A percentile compares a stretch with the other conserved stretches of the same genome.
Evolutionary conservation across 2,888 invertebrate species (phyloP).

Genomic region (Lasioglossum morio): DNA sequence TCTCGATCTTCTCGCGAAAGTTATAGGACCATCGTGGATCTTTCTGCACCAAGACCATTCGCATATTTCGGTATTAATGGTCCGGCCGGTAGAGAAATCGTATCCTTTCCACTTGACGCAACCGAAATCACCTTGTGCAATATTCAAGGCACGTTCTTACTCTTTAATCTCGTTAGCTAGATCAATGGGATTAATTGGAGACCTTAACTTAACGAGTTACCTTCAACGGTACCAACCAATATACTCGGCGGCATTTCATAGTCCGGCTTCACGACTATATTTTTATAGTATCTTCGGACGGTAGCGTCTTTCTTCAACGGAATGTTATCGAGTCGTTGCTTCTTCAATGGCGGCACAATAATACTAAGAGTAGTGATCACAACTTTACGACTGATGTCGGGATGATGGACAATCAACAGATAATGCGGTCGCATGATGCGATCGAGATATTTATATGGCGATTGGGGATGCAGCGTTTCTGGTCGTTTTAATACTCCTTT

Average conservation of each 20-base stretch:
- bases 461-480: constrained; percentile 87
- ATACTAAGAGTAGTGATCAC: constrained; percentile 85
- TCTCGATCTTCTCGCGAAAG: constrained; percentile 87
- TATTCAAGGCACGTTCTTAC: not conserved
- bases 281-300: constrained; percentile 70
- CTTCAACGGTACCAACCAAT: constrained; percentile 77
- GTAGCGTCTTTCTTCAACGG: constrained; percentile 56
- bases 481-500: constrained; percentile 81
- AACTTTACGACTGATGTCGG: constrained; percentile 83
- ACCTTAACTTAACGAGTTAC: constrained; percentile 70
- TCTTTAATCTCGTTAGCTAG: not conserved
- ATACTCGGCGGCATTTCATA: constrained; percentile 67
- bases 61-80: constrained; percentile 87
- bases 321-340: constrained; percentile 61
- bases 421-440: constrained; percentile 88
- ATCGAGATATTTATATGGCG: constrained; percentile 87
- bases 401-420: constrained; percentile 85
- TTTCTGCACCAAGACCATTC: constrained; percentile 84
- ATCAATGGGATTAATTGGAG: not conserved
- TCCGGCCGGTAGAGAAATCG: constrained; percentile 88
- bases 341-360: constrained; percentile 77
- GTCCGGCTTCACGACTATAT: constrained; percentile 69
- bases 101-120: constrained; percentile 88
- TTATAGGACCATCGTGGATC: constrained; percentile 91
- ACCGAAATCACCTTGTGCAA: constrained; percentile 61